A percentile compares a stretch with the other conserved stretches of the same genome.
These are phyloP conservation scores for Naso thynnoides DNA, from an alignment of 2,797 vertebrate genomes.

Conservation along the genomic window DNA sequence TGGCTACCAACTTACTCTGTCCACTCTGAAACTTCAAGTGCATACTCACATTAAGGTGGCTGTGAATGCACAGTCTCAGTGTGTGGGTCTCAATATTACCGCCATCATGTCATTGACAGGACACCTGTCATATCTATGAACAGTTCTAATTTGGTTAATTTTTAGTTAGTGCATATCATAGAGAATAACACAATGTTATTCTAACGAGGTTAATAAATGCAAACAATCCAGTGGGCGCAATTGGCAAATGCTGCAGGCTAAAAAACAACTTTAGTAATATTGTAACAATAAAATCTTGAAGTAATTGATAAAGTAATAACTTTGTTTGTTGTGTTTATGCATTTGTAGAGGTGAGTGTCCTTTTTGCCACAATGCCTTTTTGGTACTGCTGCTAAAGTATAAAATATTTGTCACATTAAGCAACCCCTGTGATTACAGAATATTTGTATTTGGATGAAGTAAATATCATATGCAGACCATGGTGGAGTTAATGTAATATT, in stretches of 20 bases:
- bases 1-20: neutral
- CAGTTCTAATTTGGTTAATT: neutral
- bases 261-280: too few species aligned
- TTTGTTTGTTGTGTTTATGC: neutral
- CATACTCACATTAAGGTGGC: neutral
- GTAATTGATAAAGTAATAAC: too few species aligned
- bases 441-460: neutral
- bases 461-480: neutral
- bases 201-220: too few species aligned
- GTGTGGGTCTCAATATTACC: neutral
- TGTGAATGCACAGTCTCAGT: neutral
- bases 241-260: too few species aligned
- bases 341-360: neutral
- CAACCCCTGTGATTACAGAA: neutral
- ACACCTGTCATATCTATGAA: neutral
- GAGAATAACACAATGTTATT: neutral
- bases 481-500: constrained; percentile 1
- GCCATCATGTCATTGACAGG: neutral
- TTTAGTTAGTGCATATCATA: neutral
- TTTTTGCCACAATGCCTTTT: neutral
- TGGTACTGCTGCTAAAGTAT: neutral
- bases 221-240: too few species aligned
- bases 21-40: neutral
- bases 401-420: neutral
- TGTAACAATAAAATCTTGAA: too few species aligned